phyloP scores from a whole-genome alignment of 2,113 vertebrate genomes.

The Collichthys lucidus region DNA sequence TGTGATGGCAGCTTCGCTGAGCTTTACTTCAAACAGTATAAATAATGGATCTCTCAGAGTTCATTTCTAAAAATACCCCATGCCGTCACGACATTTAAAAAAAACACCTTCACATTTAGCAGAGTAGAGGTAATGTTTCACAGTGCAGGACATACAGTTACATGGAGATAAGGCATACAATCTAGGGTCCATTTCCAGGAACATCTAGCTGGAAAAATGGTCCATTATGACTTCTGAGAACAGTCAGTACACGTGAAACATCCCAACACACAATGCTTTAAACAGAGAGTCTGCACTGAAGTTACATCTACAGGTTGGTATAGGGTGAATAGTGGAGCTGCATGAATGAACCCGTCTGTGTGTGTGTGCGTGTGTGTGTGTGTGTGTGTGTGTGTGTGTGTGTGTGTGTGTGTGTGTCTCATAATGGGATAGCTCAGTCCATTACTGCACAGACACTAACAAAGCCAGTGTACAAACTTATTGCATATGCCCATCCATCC shows the following conservation, averaged over 20 bases:
- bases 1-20: not conserved
- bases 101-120: not conserved
- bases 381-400: too few relatives aligned
- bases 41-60: not conserved
- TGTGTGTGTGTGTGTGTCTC: slow-evolving; percentile 31
- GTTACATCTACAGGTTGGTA: not conserved
- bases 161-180: not conserved
- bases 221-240: not conserved
- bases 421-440: slow-evolving; percentile 59
- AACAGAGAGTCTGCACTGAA: not conserved
- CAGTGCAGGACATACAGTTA: not conserved
- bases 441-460: slow-evolving; percentile 51
- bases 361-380: too few relatives aligned
- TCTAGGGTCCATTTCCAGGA: not conserved
- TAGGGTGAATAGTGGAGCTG: slow-evolving; percentile 14
- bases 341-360: slow-evolving; percentile 37
- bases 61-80: not conserved
- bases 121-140: not conserved
- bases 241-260: not conserved
- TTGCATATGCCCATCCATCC: slow-evolving; percentile 67
- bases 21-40: not conserved
- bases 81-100: not conserved
- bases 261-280: not conserved
- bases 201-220: not conserved
- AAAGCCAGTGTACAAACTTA: slow-evolving; percentile 43